Conservation (phyloP, 2,113 vertebrate genomes). For the Pungitius pungitius region DNA sequence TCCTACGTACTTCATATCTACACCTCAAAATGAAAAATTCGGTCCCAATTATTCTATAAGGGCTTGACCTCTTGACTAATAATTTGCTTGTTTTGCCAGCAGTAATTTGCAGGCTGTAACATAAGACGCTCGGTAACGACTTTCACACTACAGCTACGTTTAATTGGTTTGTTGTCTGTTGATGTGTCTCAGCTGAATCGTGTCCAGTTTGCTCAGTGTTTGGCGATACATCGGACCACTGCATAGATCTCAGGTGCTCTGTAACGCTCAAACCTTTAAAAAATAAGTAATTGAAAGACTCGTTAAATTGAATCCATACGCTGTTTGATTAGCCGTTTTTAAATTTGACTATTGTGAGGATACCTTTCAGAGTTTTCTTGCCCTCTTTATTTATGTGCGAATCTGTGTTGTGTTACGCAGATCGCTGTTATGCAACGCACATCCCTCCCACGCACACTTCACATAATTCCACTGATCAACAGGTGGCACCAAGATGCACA, state of each 20-base stretch:
- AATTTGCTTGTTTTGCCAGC: neutral
- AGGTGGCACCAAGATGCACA: neutral
- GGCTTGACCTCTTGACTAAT: neutral
- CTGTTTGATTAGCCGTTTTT: neutral
- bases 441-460: neutral
- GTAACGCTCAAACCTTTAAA: neutral
- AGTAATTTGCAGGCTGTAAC: neutral
- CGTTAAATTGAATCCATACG: neutral
- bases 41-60: neutral
- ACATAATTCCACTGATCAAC: neutral
- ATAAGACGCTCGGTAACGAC: neutral
- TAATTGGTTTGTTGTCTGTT: constrained; percentile 7
- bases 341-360: neutral
- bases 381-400: neutral
- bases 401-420: neutral
- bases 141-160: constrained; percentile 7
- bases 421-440: too few species aligned
- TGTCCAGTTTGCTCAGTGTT: constrained; percentile 10
- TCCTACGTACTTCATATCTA: neutral
- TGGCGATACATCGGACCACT: neutral
- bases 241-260: neutral
- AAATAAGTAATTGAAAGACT: neutral
- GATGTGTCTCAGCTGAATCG: neutral
- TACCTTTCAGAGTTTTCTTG: neutral
- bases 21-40: neutral